Base-by-base conservation (phyloP, 2,797 vertebrate genomes). In the Echeneis naucrates region DNA sequence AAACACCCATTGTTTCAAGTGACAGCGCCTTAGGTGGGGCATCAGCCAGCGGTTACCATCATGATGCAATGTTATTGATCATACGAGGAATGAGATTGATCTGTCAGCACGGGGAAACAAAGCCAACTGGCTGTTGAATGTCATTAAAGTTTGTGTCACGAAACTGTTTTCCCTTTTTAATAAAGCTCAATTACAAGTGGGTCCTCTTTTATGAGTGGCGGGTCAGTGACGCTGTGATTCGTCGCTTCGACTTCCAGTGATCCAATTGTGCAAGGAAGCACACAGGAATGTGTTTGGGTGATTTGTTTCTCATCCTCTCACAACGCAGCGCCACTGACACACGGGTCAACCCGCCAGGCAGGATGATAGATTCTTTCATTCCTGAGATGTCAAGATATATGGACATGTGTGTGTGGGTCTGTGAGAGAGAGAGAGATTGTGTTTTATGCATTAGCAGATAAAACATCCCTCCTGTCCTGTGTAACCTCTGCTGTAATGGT, bases 401-500 rank as follows among this genome's bases (percentile, higher is more conserved):
- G 67, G 55, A 76, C 45, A 2, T 80, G 61, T 68, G 69, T 71
- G 71, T 56, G 69, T 60, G 73, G 42, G 57, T 78, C 78, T 60
- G 68, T 56, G 72, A 56, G 68, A 52, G 40, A 47, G 53, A 54
- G 64, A 2, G 38, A 0, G 61, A 38, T 13, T 71, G 68, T 78
- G 75, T 81, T 90, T 84, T 87, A 82, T 80, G 82, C 57, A 77
- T 85, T 84, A 63, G 61, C 64, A 80, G 88, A 90, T 86, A 86
- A 92, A 92, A 85, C 78, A 83, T 85, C 57, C 68, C 76, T 67
- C 55, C 66, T 37, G 81, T 90, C 87, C 86, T 62, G 37, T 87
- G 85, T 91, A 89, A 94, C 90, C 92, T 93, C 88, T 84, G 82
- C 75, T 87, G 78, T 90, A 92, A 92, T 91, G 80, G 87, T 75